Conservation (phyloP, 2,113 vertebrate species). For the Neolamprologus falcicula region DNA sequence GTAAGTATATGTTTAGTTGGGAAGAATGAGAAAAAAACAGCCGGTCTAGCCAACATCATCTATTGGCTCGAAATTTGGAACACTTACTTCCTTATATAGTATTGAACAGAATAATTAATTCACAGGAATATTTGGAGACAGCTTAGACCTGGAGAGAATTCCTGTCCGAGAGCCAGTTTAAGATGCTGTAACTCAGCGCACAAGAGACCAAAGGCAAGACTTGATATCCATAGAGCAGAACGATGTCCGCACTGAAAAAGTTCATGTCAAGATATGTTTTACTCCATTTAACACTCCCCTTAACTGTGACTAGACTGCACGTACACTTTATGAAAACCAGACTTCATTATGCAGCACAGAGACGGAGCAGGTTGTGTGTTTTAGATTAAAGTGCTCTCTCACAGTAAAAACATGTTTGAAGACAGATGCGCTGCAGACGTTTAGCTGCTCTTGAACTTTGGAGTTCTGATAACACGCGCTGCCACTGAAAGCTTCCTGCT, state of each 20-base stretch:
- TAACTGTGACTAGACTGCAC: not conserved
- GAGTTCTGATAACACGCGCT: not conserved
- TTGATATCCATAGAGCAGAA: not conserved
- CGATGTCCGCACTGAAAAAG: not conserved
- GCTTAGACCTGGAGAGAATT: not conserved
- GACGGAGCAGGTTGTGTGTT: not conserved
- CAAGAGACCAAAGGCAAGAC: not conserved
- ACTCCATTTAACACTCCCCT: not conserved
- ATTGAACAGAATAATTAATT: not conserved
- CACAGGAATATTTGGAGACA: constrained; percentile 1
- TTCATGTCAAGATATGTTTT: not conserved
- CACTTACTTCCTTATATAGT: not conserved
- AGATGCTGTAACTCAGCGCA: not conserved
- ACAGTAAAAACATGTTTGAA: not conserved
- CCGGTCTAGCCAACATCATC: not conserved
- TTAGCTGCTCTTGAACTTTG: constrained; percentile 5
- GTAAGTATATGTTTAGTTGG: not conserved
- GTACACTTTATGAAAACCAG: not conserved
- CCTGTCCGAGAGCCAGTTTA: not conserved
- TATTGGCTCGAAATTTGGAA: not conserved
- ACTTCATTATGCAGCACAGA: not conserved
- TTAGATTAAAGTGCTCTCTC: not conserved
- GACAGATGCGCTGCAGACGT: not conserved
- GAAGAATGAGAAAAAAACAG: not conserved
- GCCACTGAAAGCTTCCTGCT: not conserved